These are phyloP conservation scores for Coracopsis vasa DNA, from an alignment of 2,113 vertebrate genomes.

Conservation along the genomic window DNA sequence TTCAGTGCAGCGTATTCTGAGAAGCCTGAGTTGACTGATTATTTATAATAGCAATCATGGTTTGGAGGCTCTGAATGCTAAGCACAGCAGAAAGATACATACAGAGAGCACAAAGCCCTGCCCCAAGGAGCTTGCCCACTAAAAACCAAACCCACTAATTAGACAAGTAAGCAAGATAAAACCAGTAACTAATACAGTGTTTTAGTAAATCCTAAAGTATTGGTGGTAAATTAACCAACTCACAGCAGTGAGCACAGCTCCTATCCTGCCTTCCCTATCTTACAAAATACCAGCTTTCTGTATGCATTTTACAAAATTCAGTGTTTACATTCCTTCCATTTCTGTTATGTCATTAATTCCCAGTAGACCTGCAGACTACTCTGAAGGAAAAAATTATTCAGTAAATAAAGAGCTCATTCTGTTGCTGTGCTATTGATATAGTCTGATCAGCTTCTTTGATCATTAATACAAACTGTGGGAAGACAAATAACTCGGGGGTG, in stretches of 20 bases:
- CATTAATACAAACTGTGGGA: background rate
- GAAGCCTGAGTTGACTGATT: background rate
- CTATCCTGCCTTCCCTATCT: background rate
- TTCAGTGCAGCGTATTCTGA: background rate
- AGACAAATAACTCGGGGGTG: background rate
- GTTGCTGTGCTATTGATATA: background rate
- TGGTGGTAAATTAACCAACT: background rate
- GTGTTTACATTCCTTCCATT: background rate
- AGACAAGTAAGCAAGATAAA: background rate
- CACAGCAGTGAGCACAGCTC: background rate
- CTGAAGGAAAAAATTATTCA: background rate
- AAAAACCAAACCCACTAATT: background rate
- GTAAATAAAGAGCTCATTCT: background rate
- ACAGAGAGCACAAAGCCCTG: background rate
- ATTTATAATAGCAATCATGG: rapidly evolving
- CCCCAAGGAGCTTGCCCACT: background rate
- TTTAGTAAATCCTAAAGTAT: background rate
- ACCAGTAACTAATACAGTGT: background rate
- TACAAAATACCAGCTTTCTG: background rate
- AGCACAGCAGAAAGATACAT: background rate
- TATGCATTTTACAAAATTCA: background rate
- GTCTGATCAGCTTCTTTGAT: background rate
- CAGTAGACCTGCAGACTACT: background rate
- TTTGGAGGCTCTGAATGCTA: background rate
- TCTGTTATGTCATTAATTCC: background rate